Base-by-base conservation (phyloP, 2,113 vertebrate species). In the Channa maculata region DNA sequence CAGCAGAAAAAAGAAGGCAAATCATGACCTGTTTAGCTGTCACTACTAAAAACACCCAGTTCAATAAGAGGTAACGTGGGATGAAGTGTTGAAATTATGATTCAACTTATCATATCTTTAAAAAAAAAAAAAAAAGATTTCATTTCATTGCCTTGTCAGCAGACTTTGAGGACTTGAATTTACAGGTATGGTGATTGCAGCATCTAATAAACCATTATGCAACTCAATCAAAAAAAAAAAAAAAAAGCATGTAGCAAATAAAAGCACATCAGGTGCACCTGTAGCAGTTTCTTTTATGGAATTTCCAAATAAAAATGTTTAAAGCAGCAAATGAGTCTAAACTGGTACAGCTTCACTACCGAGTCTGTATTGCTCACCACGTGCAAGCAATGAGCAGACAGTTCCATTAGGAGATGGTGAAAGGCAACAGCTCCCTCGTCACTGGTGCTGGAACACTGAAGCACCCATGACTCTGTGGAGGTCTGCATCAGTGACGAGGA, bases 381-480 rank as follows among this genome's bases (percentile, higher is more conserved):
- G 59, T 95, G 89, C 72, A 95, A 75, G 41, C 85, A 84, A 75
- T 89, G 83, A 49, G 85, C 41, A 41, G 89, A 67, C 6, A 97
- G 88, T 12, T 79, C 90, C 71, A 53, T 82, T 8, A 96, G 63
- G 36, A 98, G 92, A 24, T 92, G 90, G 52, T 88, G 89, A 79
- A 98, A 93, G 50, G 85, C 77, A 51, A 37, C 13, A 0, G 68
- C 39, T 45, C 49, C 80, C 12, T 73, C 71, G 0, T 85, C 66
- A 2, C 43, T 37, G 8, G 72, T 79, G 51, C 65, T 70, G 44
- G 82, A 50, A 24, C 70, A 67, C 58, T 77, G 93, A 15, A 99
- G 70, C 44, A 96, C 64, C 97, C 97, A 99, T 57, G 88, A 95
- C 63, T 97, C 95, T 0, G 93, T 92, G 24, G 86, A 49, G 5